Conservation (phyloP, 2,113 vertebrate genomes). For the Lates calcarifer region DNA sequence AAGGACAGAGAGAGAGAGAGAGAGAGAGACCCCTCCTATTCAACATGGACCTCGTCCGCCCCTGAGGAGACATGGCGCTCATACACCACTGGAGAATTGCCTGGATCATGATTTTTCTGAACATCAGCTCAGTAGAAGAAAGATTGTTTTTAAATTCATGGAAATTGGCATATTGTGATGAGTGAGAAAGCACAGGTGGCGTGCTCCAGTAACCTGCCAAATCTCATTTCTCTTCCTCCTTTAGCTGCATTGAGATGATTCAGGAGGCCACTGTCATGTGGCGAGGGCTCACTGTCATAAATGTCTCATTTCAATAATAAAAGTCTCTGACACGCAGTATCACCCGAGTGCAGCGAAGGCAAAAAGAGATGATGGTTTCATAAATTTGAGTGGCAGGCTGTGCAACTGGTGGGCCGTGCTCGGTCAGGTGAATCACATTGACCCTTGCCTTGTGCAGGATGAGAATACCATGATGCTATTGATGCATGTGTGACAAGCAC, state of each 20-base stretch:
- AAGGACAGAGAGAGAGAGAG: constrained; percentile 26
- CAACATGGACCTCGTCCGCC: constrained; percentile 35
- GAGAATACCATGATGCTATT: constrained; percentile 33
- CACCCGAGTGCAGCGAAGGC: constrained; percentile 21
- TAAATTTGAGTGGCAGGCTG: constrained; percentile 70
- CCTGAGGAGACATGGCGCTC: constrained; percentile 16
- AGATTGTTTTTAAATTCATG: constrained; percentile 56
- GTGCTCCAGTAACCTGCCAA: constrained; percentile 59
- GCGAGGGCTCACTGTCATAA: constrained; percentile 53
- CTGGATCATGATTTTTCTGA: constrained; percentile 47
- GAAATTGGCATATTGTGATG: constrained; percentile 55
- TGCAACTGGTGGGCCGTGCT: constrained; percentile 52
- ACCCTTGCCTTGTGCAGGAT: constrained; percentile 26
- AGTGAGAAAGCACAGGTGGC: constrained; percentile 63
- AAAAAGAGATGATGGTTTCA: constrained; percentile 50
- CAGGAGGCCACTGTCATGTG: constrained; percentile 30
- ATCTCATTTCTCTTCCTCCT: constrained; percentile 69
- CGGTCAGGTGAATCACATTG: constrained; percentile 52
- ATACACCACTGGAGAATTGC: not conserved
- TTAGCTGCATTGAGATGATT: constrained; percentile 36
- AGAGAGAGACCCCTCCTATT: constrained; percentile 43
- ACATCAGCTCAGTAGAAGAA: constrained; percentile 28
- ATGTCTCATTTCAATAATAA: constrained; percentile 82
- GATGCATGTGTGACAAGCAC: constrained; percentile 33
- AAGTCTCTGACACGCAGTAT: constrained; percentile 68